Base-by-base conservation (phyloP, 2,797 vertebrate species). In the Melanotaenia pygmaea region DNA sequence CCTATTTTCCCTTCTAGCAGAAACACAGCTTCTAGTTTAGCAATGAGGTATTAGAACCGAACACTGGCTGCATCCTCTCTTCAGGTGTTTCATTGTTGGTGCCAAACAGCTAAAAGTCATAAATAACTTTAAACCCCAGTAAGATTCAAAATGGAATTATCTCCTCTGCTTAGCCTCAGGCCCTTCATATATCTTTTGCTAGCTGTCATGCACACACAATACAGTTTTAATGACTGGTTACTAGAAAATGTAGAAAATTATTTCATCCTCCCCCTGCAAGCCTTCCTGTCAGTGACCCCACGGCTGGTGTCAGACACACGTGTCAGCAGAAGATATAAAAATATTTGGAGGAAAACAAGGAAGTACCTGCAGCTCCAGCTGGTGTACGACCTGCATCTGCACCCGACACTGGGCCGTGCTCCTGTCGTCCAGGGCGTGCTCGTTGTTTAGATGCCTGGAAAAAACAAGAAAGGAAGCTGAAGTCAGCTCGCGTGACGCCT, bases 81-180 rank as follows among this genome's bases (percentile, higher is more conserved):
- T 30, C 28, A 30, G 28, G 28, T 30, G 28, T 30, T 97, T 98
- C 96, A 95, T 93, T 94, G 93, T 93, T 89, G 87, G 85, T 89
- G 92, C 91, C 91, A 93, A 97, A 98, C 95, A 96, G 95, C 97
- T 97, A 97, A 96, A 97, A 96, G 96, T 96, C 96, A 95, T 97
- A 98, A 99, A 98, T 96, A 96, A 97, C 97, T 97, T 94, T 94
- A 97, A 94, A 98, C 97, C 95, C 96, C 96, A 96, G 96, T 97
- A 96, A 98, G 97, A 98, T 97, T 97, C 95, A 95, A 97, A 98
- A 98, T 97, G 96, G 97, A 98, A 99, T 98, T 98, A 99, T 98
- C 97, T 97, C 96, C 96, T 96, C 95, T 96, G 96, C 95, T 97
- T 96, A 96, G 97, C 97, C 96, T 92, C 89, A 90, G 96, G 96